A percentile compares a stretch with the other conserved stretches of the same genome.
Evolutionary conservation across 1,140 invertebrate genomes (phyloP).

Genomic region (Protaetia brevitarsis): DNA sequence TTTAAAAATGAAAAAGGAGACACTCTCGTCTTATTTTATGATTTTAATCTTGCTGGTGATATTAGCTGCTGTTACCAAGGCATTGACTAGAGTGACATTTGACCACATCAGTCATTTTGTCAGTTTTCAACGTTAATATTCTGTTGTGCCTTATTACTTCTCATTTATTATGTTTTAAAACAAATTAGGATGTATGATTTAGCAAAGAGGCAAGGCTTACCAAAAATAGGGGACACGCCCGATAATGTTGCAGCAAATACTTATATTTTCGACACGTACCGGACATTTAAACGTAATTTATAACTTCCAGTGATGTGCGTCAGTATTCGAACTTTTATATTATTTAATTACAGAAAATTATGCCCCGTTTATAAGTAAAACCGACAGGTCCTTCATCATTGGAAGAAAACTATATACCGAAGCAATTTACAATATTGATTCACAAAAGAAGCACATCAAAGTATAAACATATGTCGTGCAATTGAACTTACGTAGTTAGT

Average conservation of each 20-base stretch:
- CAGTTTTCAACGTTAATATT: no score
- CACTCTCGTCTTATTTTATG: no score
- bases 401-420: conserved; percentile 13
- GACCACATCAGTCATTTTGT: no score
- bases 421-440: conserved; percentile 20
- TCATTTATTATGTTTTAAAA: no score
- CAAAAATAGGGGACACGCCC: conserved; percentile 20
- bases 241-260: conserved; percentile 27
- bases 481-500: neutral
- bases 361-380: conserved; percentile 24
- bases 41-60: no score
- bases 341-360: conserved; percentile 23
- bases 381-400: conserved; percentile 19
- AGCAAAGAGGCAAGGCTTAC: conserved; percentile 1
- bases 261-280: conserved; percentile 25
- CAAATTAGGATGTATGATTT: conserved; percentile 28
- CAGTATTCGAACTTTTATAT: neutral
- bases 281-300: conserved; percentile 13
- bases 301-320: neutral
- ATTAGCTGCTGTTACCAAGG: no score
- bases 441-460: neutral
- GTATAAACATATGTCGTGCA: neutral
- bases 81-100: no score
- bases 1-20: no score
- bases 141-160: no score